A percentile compares a stretch with the other conserved stretches of the same genome.
phyloP scores from a whole-genome alignment of 2,797 vertebrate genomes.

The Artibeus lituratus region DNA sequence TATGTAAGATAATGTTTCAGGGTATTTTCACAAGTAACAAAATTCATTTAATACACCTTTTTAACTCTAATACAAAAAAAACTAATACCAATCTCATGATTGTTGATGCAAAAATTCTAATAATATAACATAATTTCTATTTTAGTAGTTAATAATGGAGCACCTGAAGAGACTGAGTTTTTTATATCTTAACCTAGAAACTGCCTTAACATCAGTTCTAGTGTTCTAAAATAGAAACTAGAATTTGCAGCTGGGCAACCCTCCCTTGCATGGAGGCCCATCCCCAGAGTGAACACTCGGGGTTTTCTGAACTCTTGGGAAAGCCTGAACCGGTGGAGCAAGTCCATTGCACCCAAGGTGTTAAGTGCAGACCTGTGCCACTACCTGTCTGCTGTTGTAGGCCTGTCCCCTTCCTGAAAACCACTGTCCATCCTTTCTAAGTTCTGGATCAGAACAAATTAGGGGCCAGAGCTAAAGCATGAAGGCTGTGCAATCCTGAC shows the following conservation, averaged over 20 bases:
- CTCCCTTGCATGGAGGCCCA: background rate
- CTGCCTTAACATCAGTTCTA: background rate
- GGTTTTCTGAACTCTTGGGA: background rate
- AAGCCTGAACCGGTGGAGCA: background rate
- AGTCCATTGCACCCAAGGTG: background rate
- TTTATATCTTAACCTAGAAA: background rate
- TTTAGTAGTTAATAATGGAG: background rate
- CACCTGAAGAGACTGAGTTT: background rate
- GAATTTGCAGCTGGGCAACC: background rate
- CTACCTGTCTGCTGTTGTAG: background rate
- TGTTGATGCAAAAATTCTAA: conserved; percentile 3
- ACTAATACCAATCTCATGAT: background rate
- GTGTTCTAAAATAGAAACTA: background rate
- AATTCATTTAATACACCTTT: background rate
- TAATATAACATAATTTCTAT: background rate
- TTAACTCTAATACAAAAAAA: background rate
- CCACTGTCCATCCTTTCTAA: background rate
- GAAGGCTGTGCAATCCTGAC: background rate
- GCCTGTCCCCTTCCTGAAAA: background rate
- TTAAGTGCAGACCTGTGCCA: background rate
- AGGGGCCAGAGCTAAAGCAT: background rate
- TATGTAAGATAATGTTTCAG: background rate
- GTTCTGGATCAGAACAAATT: background rate
- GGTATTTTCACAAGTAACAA: background rate
- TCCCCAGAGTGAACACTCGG: background rate